Evolutionary conservation across 2,888 invertebrate species (phyloP), one percentile per base, ranked within the genome.

Genomic region (Caenorhabditis macrosperma): DNA sequence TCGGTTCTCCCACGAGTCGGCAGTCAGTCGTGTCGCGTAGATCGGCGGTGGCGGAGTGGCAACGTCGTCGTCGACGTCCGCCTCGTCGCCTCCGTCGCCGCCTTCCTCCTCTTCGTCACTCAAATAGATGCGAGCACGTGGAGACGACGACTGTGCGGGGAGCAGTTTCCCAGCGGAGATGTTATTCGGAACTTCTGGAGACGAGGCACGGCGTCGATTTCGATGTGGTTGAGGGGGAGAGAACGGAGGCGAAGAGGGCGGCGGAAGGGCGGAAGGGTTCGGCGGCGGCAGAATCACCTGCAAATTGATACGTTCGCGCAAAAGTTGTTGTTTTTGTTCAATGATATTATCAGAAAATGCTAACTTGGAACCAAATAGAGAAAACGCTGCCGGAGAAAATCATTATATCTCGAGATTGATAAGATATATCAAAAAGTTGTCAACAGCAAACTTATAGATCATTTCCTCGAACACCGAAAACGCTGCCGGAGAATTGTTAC

Each of bases 1-100:
- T n/a, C 54, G 80, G 54, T 80, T 80, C 35, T 80, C 80, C 59
- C 48, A 69, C 15, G 80, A 75, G 24, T 69, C 69, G 1, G 46
- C 22, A 3, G 57, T 61, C 9, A 81, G 22, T 20, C 72, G 35
- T 0, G 77, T 77, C 15, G 81, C 81, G 48, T 60, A 76, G 24
- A 81, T 77, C 5, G 76, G 81, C 2, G 77, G 63, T 1, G 76
- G 76, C 26, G 76, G 76, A 1, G 72, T 38, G 7, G 74, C 74
- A 7, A 54, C 12, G 7, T 78, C 78, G 7, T 78, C 78, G 33
- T 72, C 78, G 10, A 68, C 17, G 22, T 78, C 78, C 5, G 38
- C 68, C 5, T 75, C 74, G 15, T 74, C 78, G 12, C 74, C 72
- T 10, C 55, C 66, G 26, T 54, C 60, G 17, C 38, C 59, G 1